Conservation (phyloP, 2,113 vertebrate genomes). For the Indicator indicator region DNA sequence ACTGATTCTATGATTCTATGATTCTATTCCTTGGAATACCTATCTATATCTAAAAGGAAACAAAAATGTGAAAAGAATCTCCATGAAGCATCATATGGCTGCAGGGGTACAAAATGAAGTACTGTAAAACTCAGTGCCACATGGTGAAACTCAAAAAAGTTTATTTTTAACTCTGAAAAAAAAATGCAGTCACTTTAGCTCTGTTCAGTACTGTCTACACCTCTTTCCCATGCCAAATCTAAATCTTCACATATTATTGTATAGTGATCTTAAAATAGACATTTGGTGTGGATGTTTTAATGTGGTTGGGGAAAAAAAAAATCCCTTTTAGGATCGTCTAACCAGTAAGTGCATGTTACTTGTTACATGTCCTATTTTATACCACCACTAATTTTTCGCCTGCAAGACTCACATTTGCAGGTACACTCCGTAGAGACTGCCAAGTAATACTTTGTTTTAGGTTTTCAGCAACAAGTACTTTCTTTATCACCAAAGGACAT, state of each 20-base stretch:
- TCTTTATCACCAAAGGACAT: conserved; percentile 49
- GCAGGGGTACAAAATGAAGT: neutral
- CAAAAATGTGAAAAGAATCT: neutral
- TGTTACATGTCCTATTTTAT: neutral
- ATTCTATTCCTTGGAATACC: neutral
- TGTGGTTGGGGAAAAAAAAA: neutral
- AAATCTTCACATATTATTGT: neutral
- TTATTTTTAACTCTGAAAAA: neutral
- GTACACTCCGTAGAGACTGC: neutral
- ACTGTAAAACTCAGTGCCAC: neutral
- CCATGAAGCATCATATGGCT: neutral
- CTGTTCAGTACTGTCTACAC: neutral
- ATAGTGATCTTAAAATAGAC: neutral
- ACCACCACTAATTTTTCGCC: neutral
- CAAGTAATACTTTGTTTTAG: conserved; percentile 48
- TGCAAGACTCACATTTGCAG: conserved; percentile 2
- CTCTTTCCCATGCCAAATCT: neutral
- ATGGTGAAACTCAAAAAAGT: neutral
- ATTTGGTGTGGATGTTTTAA: neutral
- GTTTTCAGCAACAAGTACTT: conserved; percentile 37
- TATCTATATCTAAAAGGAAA: neutral
- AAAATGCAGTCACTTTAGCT: neutral
- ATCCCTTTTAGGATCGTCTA: neutral
- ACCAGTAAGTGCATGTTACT: neutral
- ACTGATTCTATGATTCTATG: too few species aligned